These are phyloP conservation scores for Hypanus sabinus DNA, from an alignment of 2,113 vertebrate species.

Conservation along the genomic window DNA sequence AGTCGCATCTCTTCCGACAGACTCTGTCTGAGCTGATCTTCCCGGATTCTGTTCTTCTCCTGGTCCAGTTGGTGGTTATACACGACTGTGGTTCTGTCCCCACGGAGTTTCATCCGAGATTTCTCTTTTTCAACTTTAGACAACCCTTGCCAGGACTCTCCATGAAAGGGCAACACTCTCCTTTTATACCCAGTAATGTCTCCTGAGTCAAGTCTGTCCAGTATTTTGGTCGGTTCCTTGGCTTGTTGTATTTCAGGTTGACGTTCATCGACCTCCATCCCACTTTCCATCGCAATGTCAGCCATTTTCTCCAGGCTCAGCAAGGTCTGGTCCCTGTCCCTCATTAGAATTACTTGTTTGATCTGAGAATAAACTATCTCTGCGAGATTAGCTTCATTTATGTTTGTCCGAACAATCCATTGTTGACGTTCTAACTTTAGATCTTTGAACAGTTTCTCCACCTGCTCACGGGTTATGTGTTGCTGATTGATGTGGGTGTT, in stretches of 20 bases:
- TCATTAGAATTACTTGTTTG: neutral
- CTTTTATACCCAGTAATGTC: conserved; percentile 43
- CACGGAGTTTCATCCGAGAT: conserved; percentile 42
- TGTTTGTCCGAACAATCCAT: neutral
- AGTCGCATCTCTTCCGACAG: conserved; percentile 51
- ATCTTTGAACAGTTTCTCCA: neutral
- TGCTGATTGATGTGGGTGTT: neutral
- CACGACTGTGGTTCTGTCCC: neutral
- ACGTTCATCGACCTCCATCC: neutral
- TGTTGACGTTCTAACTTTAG: neutral
- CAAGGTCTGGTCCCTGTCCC: neutral
- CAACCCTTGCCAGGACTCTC: conserved; percentile 48
- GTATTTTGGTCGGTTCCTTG: neutral
- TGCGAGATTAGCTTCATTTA: conserved; percentile 3
- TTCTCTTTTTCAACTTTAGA: conserved; percentile 50
- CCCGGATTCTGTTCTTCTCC: conserved; percentile 46
- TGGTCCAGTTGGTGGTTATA: conserved; percentile 41
- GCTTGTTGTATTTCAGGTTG: neutral
- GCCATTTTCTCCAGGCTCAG: conserved; percentile 1
- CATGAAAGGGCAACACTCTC: conserved; percentile 54
- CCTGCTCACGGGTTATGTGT: neutral
- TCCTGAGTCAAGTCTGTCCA: neutral
- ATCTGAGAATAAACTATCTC: neutral
- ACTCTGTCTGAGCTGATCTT: conserved; percentile 46
- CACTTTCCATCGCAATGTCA: neutral